phyloP scores from a whole-genome alignment of 2,113 vertebrate genomes.

The Scytalopus superciliaris region DNA sequence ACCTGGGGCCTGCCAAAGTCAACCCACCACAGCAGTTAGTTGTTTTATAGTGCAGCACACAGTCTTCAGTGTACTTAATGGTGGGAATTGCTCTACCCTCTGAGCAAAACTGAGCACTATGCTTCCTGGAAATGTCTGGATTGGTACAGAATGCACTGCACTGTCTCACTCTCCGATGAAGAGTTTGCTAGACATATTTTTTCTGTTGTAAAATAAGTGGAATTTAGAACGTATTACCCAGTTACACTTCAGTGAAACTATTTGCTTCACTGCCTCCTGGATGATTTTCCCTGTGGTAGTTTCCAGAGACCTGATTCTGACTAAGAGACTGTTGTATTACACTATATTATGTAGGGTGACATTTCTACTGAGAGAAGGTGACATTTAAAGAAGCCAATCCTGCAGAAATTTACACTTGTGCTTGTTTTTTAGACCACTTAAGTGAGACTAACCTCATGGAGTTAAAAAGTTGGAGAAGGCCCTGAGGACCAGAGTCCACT shows the following conservation, averaged over 20 bases:
- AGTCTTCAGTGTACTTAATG: neutral
- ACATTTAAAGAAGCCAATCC: conserved; percentile 13
- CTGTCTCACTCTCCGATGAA: neutral
- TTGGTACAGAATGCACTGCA: neutral
- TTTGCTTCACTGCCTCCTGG: neutral
- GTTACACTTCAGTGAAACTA: neutral
- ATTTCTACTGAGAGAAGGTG: neutral
- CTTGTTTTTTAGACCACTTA: neutral
- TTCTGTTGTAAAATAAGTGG: neutral
- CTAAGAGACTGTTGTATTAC: neutral
- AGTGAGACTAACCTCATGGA: neutral
- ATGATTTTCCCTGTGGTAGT: conserved; percentile 21
- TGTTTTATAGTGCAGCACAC: neutral
- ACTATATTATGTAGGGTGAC: neutral
- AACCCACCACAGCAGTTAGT: neutral
- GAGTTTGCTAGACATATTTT: neutral
- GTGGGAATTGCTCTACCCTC: neutral
- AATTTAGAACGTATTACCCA: neutral
- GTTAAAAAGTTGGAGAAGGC: neutral
- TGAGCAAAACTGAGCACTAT: neutral
- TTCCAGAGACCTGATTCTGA: conserved; percentile 41
- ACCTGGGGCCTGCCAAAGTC: neutral
- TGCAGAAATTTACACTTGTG: neutral
- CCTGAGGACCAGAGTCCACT: neutral
- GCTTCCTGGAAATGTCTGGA: rapidly evolving